These are phyloP conservation scores for Brachionus rotundiformis DNA, from an alignment of 1,140 invertebrate genomes.

Conservation along the genomic window DNA sequence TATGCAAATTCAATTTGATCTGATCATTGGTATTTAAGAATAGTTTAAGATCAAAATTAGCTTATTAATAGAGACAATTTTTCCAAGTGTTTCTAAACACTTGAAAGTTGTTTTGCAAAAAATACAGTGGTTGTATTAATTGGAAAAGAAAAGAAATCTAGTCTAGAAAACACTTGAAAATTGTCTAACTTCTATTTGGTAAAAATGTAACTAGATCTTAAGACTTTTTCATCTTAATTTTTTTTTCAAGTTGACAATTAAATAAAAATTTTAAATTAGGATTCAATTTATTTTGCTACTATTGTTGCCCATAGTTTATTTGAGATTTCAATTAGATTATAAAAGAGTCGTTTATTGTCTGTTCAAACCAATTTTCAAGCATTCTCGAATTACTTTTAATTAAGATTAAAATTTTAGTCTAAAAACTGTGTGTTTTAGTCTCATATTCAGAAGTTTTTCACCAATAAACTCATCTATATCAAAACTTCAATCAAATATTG, in stretches of 20 bases:
- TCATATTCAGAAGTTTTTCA: neutral
- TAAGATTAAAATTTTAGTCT: neutral
- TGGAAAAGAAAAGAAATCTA: neutral
- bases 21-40: slow-evolving; percentile 30
- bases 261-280: slow-evolving; percentile 31
- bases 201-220: slow-evolving; percentile 33
- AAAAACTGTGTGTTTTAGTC: neutral
- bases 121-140: slow-evolving; percentile 32
- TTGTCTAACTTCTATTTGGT: neutral
- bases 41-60: slow-evolving; percentile 35
- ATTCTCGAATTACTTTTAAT: slow-evolving; percentile 30
- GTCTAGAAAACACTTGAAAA: neutral
- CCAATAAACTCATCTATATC: neutral
- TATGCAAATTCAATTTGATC: slow-evolving; percentile 41
- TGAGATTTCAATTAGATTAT: slow-evolving; percentile 26
- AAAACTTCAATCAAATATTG: slow-evolving; percentile 24
- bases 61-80: slow-evolving; percentile 45
- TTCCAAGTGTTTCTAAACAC: slow-evolving; percentile 20
- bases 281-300: slow-evolving; percentile 24
- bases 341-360: neutral
- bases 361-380: slow-evolving; percentile 27
- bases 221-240: neutral
- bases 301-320: slow-evolving; percentile 20
- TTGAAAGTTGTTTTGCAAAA: neutral
- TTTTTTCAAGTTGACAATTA: slow-evolving; percentile 45